A percentile compares a stretch with the other conserved stretches of the same genome.
These are phyloP conservation scores for Sula dactylatra DNA, from an alignment of 2,113 vertebrate species.

Conservation along the genomic window DNA sequence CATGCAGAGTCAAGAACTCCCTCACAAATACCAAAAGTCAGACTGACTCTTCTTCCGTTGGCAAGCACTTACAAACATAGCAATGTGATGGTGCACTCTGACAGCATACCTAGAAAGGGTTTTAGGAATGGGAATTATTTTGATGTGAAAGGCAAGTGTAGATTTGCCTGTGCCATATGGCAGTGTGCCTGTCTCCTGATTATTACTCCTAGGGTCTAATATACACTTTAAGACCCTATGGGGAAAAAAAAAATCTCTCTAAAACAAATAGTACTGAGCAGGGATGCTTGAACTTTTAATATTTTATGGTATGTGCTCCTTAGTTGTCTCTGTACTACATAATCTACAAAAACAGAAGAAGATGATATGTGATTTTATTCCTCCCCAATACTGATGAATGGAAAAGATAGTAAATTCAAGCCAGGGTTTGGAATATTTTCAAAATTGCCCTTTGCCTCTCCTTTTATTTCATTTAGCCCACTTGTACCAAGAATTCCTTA, in stretches of 20 bases:
- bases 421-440: neutral
- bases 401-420: neutral
- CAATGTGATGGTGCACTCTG: neutral
- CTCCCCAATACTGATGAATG: neutral
- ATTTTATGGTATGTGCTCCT: neutral
- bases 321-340: neutral
- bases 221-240: neutral
- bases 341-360: neutral
- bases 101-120: neutral
- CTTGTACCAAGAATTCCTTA: neutral
- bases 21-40: slow-evolving; percentile 23
- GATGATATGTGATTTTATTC: neutral
- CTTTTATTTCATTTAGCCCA: neutral
- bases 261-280: neutral
- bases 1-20: neutral
- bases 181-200: neutral
- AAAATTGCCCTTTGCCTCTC: neutral
- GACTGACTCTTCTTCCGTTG: neutral
- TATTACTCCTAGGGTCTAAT: neutral
- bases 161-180: neutral
- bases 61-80: neutral
- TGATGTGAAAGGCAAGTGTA: neutral
- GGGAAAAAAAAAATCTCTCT: neutral
- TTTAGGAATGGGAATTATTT: neutral
- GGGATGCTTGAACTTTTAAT: neutral